Evolutionary conservation across 2,797 vertebrate species (phyloP).

Genomic region (Oryzias sinensis): DNA sequence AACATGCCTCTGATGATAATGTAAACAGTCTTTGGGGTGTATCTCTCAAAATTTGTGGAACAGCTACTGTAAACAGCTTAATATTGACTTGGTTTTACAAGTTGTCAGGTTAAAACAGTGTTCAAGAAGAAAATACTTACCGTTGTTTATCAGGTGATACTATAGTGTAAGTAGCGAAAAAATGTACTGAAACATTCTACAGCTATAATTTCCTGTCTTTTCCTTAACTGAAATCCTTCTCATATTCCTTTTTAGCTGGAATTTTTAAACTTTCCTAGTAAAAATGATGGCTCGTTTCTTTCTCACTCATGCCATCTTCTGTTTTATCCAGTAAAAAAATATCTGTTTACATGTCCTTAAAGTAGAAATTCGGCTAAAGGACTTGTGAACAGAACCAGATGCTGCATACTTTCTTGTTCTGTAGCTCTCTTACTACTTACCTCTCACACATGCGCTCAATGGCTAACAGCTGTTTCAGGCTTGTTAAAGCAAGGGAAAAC

Average conservation of each 20-base stretch:
- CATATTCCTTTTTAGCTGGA: neutral
- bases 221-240: no score
- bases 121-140: no score
- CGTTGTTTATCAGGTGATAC: no score
- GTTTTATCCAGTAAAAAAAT: conserved; percentile 12
- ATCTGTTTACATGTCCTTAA: conserved; percentile 78
- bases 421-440: conserved; percentile 29
- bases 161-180: no score
- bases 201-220: no score
- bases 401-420: conserved; percentile 54
- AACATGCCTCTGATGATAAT: no score
- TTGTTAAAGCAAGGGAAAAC: conserved; percentile 36
- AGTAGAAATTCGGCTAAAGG: conserved; percentile 71
- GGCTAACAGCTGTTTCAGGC: conserved; percentile 60
- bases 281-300: conserved; percentile 20
- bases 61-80: no score
- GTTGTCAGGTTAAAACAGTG: no score
- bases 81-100: no score
- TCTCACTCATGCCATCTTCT: conserved; percentile 8
- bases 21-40: no score
- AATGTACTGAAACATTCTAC: no score
- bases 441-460: conserved; percentile 52
- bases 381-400: conserved; percentile 79
- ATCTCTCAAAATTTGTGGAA: no score
- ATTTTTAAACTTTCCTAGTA: conserved; percentile 10